Evolutionary conservation across 2,113 vertebrate species (phyloP).

Genomic region (Alces alces): DNA sequence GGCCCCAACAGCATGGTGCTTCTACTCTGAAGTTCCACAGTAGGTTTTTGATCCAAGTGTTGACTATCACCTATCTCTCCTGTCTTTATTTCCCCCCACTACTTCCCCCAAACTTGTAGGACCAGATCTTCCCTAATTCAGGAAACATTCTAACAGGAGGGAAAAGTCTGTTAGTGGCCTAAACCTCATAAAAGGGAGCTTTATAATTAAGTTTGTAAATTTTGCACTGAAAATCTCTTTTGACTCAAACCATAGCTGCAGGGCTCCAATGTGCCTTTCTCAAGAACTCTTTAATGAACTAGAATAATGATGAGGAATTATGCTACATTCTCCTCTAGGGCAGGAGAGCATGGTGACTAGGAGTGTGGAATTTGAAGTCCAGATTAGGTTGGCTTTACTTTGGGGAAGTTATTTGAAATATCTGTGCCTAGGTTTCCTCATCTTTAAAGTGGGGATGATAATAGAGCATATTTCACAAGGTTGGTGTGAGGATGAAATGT

Average conservation of each 20-base stretch:
- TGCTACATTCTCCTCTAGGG: not conserved
- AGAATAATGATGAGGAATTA: not conserved
- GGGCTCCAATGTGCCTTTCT: not conserved
- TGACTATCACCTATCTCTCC: not conserved
- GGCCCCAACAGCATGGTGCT: not conserved
- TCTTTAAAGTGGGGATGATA: constrained; percentile 5
- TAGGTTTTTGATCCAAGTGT: not conserved
- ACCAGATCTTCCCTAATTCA: not conserved
- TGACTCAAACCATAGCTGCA: not conserved
- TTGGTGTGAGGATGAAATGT: not conserved
- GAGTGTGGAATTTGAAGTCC: not conserved
- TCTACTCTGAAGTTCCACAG: not conserved
- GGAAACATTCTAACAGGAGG: not conserved
- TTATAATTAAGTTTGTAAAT: not conserved
- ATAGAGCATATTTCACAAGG: not conserved
- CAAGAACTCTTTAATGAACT: not conserved
- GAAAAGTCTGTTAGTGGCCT: not conserved
- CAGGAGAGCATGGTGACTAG: not conserved
- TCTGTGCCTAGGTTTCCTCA: not conserved
- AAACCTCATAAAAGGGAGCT: not conserved
- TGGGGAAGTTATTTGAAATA: not conserved
- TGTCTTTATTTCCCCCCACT: not conserved
- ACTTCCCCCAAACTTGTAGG: not conserved
- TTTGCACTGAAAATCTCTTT: not conserved
- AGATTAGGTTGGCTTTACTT: not conserved